Evolutionary conservation across 2,797 vertebrate species (phyloP), one percentile per base, ranked within the genome.

Genomic region (Molossus alvarezi): DNA sequence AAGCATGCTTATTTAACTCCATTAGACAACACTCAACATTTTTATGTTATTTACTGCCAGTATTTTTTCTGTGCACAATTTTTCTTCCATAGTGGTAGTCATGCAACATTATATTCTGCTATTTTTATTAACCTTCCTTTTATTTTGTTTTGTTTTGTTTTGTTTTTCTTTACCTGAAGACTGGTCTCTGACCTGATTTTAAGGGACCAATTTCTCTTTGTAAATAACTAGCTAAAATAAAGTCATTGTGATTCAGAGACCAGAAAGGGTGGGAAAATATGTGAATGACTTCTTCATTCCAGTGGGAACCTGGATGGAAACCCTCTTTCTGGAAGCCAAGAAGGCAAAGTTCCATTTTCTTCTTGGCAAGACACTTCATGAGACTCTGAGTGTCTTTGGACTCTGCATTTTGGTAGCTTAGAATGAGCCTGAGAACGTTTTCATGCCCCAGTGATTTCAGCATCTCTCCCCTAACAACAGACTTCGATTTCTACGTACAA

Each of bases 181-280:
- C 45, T 82, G n/a, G 33, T 92, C 64, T 83, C 92, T 90, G 84
- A 86, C 79, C 77, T 90, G 21, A 73, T 91, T 90, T 85, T 96
- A 84, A 87, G 76, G 55, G 27, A 79, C 83, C 33, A 25, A 87
- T 89, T 95, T 95, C 48, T 83, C 88, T 96, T 82, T 62, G 58
- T 71, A 95, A 97, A 84, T 87, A 95, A 84, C 80, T 37, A 91
- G n/a, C 89, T 96, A 58, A 97, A 95, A 97, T 94, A 72, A 91
- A 95, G 76, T 71, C 87, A 27, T n/a, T 89, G 58, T 95, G 95
- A 96, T 95, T 95, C 95, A 94, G 62, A 85, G 71, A 95, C 81
- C 92, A 91, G 91, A 86, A 95, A 90, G 96, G 96, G 84, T 98
- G 97, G 96, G 97, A 97, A 98, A 97, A 41, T 97, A 95, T 97